These are phyloP conservation scores for Sebastes reedi DNA, from an alignment of 2,797 vertebrate species.

Conservation along the genomic window DNA sequence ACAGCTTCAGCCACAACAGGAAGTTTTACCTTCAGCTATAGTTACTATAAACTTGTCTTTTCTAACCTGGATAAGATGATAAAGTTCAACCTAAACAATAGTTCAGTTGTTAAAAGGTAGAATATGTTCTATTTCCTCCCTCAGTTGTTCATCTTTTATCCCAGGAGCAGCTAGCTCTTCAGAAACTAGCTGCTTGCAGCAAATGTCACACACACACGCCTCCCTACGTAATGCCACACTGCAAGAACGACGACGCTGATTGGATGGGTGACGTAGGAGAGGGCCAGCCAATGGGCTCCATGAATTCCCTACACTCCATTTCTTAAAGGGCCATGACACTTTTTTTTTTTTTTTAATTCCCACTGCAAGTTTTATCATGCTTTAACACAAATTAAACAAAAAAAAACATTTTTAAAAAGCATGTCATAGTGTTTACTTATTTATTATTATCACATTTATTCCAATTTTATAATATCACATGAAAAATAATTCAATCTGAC, in stretches of 20 bases:
- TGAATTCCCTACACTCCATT: not conserved
- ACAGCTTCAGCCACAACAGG: constrained; percentile 15
- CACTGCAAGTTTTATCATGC: not conserved
- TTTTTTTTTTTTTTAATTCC: not conserved
- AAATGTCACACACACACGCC: constrained; percentile 83
- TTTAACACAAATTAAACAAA: not conserved
- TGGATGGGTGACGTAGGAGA: constrained; percentile 44
- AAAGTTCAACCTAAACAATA: not conserved
- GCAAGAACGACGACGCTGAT: constrained; percentile 55
- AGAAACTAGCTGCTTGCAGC: constrained; percentile 62
- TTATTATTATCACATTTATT: not conserved
- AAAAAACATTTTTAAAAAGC: not conserved
- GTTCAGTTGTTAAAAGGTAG: not conserved
- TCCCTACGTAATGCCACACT: constrained; percentile 66
- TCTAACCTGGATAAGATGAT: not conserved
- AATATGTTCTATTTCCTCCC: constrained; percentile 8
- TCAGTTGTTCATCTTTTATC: constrained; percentile 32
- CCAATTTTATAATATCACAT: not conserved
- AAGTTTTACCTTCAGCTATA: constrained; percentile 43
- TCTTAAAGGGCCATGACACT: not conserved
- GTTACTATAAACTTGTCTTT: constrained; percentile 6
- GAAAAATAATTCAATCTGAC: not conserved
- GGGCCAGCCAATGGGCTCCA: constrained; percentile 10
- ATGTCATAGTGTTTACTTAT: not conserved
- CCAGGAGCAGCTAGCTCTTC: constrained; percentile 39